Evolutionary conservation across 2,113 vertebrate genomes (phyloP), one percentile per base, ranked within the genome.

Genomic region (Electrona antarctica): DNA sequence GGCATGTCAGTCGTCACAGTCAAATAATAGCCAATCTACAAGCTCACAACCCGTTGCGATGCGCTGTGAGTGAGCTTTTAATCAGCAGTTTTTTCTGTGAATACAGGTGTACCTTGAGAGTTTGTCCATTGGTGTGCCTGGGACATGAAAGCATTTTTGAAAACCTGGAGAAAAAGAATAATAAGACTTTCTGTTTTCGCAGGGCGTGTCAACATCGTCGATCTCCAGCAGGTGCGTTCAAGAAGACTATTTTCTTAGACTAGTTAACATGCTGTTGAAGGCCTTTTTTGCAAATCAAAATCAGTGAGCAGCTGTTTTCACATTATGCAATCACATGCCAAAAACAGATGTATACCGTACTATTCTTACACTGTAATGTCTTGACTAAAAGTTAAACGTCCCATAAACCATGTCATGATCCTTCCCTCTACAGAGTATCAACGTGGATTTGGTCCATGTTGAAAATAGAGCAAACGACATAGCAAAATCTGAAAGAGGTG

Each of bases 141-240:
- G 21, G 21, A 21, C 21, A 21, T 21, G 21, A 21, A 21, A 21
- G 21, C 21, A 21, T 21, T 21, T 21, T 21, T 21, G 21, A 21
- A 21, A 21, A 21, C 21, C 21, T 21, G 21, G 1, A 21, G 33
- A 41, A 41, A 4, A 41, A 41, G 33, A 41, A 41, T 81, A 74
- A 82, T 81, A 74, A 82, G 1, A 21, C 33, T 7, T 74, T n/a
- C 59, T 41, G 3, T 80, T 91, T 76, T 91, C 90, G 80, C 78
- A 99, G 98, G 98, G 81, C 93, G 98, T 64, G 91, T 99, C 86
- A 99, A 99, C 86, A 94, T 98, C 80, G 96, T 98, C 87, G 95
- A 98, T 64, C 95, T 99, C 33, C 96, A 99, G 79, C 96, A 97
- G 96, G 97, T 99, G 88, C 88, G 86, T 89, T 52, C 82, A 4